Evolutionary conservation across 2,888 invertebrate genomes (phyloP).

Genomic region (Athripsodes cinereus): DNA sequence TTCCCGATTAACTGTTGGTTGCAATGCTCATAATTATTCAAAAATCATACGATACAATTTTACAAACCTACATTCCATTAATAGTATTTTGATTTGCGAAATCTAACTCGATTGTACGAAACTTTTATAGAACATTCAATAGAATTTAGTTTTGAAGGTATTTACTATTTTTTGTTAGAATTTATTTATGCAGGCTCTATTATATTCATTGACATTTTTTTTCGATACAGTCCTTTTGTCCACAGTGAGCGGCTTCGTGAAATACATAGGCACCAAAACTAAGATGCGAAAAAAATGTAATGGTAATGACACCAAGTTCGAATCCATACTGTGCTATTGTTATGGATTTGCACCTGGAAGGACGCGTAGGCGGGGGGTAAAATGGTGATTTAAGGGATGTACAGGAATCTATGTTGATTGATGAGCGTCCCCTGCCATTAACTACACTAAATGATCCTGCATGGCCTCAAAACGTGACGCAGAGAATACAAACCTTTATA

Average conservation of each 20-base stretch:
- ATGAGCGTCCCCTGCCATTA: conserved; percentile 18
- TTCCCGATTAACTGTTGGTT: no score
- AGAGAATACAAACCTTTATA: not conserved
- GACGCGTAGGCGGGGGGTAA: conserved; percentile 25
- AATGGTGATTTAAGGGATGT: not conserved
- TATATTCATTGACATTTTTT: conserved; percentile 26
- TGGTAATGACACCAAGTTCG: conserved; percentile 22
- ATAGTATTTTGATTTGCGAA: conserved; percentile 9
- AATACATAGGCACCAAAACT: conserved; percentile 13
- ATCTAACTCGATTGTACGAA: conserved; percentile 26
- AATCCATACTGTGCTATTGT: conserved; percentile 14
- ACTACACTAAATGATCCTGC: conserved; percentile 3
- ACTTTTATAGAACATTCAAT: not conserved
- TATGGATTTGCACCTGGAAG: conserved; percentile 25
- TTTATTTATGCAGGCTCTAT: conserved; percentile 22
- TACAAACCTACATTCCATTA: no score
- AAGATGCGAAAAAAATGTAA: conserved; percentile 25
- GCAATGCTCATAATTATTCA: no score
- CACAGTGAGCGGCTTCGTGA: conserved; percentile 19
- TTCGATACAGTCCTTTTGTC: conserved; percentile 15
- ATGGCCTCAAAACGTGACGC: not conserved
- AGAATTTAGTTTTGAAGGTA: not conserved
- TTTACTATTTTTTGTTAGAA: not conserved
- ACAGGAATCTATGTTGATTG: conserved; percentile 20
- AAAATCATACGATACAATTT: no score